A percentile compares a stretch with the other conserved stretches of the same genome.
Conservation (phyloP, 2,113 vertebrate species). For the Sphaerodactylus townsendi region DNA sequence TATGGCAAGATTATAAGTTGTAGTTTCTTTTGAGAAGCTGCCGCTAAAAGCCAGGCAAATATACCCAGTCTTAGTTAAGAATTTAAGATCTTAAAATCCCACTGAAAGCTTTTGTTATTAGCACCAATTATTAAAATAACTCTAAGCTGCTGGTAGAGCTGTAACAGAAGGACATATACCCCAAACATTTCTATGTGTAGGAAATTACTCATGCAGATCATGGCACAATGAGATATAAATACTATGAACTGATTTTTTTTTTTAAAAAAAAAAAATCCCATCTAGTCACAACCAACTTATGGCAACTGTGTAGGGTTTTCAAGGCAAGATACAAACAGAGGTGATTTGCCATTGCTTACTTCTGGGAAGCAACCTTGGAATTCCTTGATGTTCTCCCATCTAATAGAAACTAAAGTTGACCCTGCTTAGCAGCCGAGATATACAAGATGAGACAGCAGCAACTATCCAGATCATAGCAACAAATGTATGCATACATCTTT, state of each 20-base stretch:
- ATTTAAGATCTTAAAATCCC: constrained; percentile 29
- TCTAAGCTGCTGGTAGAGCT: not conserved
- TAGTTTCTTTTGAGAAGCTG: not conserved
- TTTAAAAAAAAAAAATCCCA: too few species aligned
- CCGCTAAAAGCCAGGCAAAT: not conserved
- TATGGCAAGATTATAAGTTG: not conserved
- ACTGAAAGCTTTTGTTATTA: constrained; percentile 33
- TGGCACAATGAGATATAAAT: not conserved
- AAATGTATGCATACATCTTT: too few species aligned
- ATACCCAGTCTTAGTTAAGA: constrained; percentile 10
- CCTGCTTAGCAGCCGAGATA: too few species aligned
- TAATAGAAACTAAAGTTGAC: too few species aligned
- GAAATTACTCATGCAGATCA: not conserved
- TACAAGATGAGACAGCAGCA: too few species aligned
- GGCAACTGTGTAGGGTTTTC: too few species aligned
- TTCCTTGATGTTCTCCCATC: too few species aligned
- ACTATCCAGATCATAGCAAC: too few species aligned
- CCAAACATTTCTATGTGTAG: not conserved
- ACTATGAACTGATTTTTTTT: not conserved
- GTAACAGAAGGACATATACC: not conserved
- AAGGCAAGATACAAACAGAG: too few species aligned
- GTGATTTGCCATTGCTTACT: too few species aligned
- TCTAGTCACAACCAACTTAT: too few species aligned
- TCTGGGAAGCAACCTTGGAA: too few species aligned
- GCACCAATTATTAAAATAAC: constrained; percentile 4